Percentiles rank a stretch among this genome's conserved stretches.
Evolutionary conservation across 2,888 invertebrate species (phyloP).

Genomic region (Ormyrus nitidulus): DNA sequence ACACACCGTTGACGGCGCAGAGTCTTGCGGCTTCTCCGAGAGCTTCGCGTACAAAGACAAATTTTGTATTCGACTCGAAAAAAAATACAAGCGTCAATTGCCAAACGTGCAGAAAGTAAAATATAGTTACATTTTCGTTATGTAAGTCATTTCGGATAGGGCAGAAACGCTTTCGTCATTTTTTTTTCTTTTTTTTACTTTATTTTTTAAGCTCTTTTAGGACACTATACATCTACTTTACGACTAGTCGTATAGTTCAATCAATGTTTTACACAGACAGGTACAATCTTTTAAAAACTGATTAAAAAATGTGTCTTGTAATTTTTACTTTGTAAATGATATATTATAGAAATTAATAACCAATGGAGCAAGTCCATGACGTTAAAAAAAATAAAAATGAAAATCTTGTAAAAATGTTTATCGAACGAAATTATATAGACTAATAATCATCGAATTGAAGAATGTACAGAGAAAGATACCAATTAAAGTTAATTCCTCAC

Average conservation of each 20-base stretch:
- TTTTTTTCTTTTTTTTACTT: slow-evolving; percentile 41
- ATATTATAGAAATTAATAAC: slow-evolving; percentile 12
- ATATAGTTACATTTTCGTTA: slow-evolving; percentile 22
- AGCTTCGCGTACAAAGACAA: background rate
- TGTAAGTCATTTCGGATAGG: slow-evolving; percentile 13
- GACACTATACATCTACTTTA: slow-evolving; percentile 16
- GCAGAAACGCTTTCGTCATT: slow-evolving; percentile 1
- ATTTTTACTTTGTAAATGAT: slow-evolving; percentile 31
- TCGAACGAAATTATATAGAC: slow-evolving; percentile 42
- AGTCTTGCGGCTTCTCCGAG: slow-evolving; percentile 26
- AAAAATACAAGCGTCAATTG: slow-evolving; percentile 37
- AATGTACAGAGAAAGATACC: slow-evolving; percentile 41
- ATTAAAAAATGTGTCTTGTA: slow-evolving; percentile 24
- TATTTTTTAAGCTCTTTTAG: slow-evolving; percentile 38
- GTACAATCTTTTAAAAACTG: slow-evolving; percentile 15
- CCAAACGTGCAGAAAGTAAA: slow-evolving; percentile 44
- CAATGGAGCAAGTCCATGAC: slow-evolving; percentile 16
- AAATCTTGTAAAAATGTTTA: slow-evolving; percentile 49
- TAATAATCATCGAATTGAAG: slow-evolving; percentile 37
- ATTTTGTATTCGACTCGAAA: slow-evolving; percentile 25
- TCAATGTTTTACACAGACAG: slow-evolving; percentile 13
- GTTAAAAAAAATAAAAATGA: slow-evolving; percentile 29
- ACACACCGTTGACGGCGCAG: slow-evolving; percentile 5
- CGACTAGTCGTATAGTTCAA: slow-evolving; percentile 3
- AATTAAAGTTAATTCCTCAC: slow-evolving; percentile 49